Evolutionary conservation across 1,140 invertebrate species (phyloP), one percentile per base, ranked within the genome.

Genomic region (Formica exsecta): DNA sequence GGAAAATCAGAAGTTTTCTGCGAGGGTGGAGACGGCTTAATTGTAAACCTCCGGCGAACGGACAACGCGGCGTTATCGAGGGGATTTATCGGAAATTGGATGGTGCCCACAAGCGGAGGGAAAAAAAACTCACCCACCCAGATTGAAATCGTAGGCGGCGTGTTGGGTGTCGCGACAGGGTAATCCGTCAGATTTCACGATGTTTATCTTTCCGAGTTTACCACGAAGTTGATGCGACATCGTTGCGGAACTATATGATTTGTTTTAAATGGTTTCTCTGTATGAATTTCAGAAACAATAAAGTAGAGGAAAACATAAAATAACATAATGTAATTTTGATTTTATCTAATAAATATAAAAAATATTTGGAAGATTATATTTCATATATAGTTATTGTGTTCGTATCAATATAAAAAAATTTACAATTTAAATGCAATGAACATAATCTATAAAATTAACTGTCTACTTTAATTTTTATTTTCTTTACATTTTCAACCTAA

Each of bases 21-120:
- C 86, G 41, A 65, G 66, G 74, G 22, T 81, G 32, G 85, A 77
- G 75, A 89, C 61, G 66, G 74, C 79, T 90, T 90, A 90, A 90
- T 89, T 89, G 89, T 89, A 77, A 89, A 89, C 77, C 85, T 83
- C 75, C 88, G 62, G 64, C 75, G 64, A 66, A 81, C 48, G 70
- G 68, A 73, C 84, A 75, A 77, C 77, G 83, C 71, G 88, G 85
- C 76, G 87, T 57, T 88, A 86, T 86, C 88, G 81, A 57, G 84
- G 87, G 87, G 88, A 84, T 84, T 89, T 80, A 90, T 90, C 89
- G 89, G 89, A 90, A 90, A 89, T 90, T 89, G 88, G 88, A 89
- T 81, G 87, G 77, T 79, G 85, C 87, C 85, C 87, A 64, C 75
- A 64, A 36, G n/a, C 25, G 88, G 62, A 41, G 61, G 41, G 8